These are phyloP conservation scores for Troides helena DNA, from an alignment of 2,888 invertebrate genomes.

Conservation along the genomic window DNA sequence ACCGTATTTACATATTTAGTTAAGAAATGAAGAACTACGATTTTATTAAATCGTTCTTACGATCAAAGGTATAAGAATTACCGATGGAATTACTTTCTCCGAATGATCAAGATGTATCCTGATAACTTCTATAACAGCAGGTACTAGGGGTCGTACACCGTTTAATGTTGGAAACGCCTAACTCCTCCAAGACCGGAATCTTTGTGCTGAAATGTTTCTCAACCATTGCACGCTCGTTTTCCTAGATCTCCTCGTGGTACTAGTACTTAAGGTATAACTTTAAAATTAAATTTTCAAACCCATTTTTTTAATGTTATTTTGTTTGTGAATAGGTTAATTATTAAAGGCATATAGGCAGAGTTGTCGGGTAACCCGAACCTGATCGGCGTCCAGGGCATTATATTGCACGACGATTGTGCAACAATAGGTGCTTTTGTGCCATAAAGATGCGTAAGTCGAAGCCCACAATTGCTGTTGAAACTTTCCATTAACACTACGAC, in stretches of 20 bases:
- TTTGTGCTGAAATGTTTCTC: conserved; percentile 69
- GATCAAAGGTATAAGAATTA: conserved; percentile 42
- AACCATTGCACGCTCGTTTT: conserved; percentile 61
- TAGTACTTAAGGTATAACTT: conserved; percentile 33
- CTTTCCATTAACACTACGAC: conserved; percentile 77
- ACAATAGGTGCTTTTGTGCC: conserved; percentile 65
- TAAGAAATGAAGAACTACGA: no score
- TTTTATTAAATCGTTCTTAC: no score
- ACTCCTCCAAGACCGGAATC: conserved; percentile 72
- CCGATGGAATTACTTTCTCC: conserved; percentile 67
- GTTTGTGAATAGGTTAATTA: conserved; percentile 59
- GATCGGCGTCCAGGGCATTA: conserved; percentile 67
- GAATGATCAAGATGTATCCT: conserved; percentile 78
- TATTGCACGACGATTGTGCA: conserved; percentile 65
- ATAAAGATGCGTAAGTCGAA: conserved; percentile 73
- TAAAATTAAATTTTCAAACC: conserved; percentile 42
- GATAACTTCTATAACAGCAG: conserved; percentile 82
- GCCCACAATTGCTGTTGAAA: conserved; percentile 78
- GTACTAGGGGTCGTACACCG: conserved; percentile 77
- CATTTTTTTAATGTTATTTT: conserved; percentile 60
- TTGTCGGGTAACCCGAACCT: conserved; percentile 54
- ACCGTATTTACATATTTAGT: no score
- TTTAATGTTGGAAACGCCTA: conserved; percentile 80
- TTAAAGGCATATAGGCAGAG: conserved; percentile 62
- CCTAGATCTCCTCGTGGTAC: conserved; percentile 49